phyloP scores from a whole-genome alignment of 2,797 vertebrate genomes.

The Intellagama lesueurii region DNA sequence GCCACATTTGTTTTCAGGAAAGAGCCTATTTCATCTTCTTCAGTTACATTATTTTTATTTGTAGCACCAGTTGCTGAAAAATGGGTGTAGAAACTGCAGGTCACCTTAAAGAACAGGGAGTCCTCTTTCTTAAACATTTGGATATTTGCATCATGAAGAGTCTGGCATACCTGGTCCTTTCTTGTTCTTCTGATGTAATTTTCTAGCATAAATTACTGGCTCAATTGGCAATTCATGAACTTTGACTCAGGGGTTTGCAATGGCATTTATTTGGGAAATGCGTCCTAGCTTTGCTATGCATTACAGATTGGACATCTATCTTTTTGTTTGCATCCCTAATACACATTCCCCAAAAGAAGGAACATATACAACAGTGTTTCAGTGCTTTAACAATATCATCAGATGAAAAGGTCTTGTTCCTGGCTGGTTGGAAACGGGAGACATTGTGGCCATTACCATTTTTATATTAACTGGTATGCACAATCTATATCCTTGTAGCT shows the following conservation, averaged over 20 bases:
- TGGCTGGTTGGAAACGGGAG: not conserved
- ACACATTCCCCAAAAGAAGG: no score
- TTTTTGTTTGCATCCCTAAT: no score
- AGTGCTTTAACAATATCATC: slow-evolving; percentile 6
- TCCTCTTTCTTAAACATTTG: not conserved
- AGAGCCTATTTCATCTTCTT: not conserved
- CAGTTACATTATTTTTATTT: not conserved
- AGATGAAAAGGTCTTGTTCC: slow-evolving; percentile 1
- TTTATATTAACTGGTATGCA: not conserved
- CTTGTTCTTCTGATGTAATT: not conserved
- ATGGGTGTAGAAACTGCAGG: not conserved
- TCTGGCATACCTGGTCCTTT: not conserved
- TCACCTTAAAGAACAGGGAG: not conserved
- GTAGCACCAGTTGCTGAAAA: not conserved
- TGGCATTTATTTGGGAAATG: not conserved
- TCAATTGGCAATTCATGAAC: slow-evolving; percentile 20
- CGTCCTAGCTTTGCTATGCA: slow-evolving; percentile 18
- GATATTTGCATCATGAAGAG: not conserved
- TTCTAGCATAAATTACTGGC: not conserved
- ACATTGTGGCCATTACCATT: not conserved
- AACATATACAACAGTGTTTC: not conserved
- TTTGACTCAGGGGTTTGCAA: not conserved
- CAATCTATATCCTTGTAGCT: not conserved
- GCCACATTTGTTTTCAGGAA: slow-evolving; percentile 11
- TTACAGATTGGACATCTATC: not conserved